These are phyloP conservation scores for Diploscapter pachys DNA, from an alignment of 1,140 invertebrate genomes.

Conservation along the genomic window DNA sequence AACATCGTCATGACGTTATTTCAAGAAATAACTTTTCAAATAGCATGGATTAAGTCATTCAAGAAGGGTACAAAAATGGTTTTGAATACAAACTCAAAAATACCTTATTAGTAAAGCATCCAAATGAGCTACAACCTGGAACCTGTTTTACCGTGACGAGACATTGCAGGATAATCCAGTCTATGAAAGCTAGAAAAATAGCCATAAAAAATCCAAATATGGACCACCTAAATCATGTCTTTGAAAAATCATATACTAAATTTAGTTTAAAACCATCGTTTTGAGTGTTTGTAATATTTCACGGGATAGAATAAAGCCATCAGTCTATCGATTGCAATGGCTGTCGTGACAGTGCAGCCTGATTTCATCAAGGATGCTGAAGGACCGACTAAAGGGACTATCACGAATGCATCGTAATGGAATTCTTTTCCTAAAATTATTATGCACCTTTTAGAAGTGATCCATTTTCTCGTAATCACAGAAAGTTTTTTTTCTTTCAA, in stretches of 20 bases:
- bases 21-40: neutral
- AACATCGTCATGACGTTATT: neutral
- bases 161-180: constrained; percentile 16
- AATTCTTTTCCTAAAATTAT: constrained; percentile 9
- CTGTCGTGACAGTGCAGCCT: constrained; percentile 20
- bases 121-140: constrained; percentile 6
- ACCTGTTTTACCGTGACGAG: neutral
- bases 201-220: constrained; percentile 13
- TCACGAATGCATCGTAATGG: constrained; percentile 11
- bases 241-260: neutral
- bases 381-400: constrained; percentile 13
- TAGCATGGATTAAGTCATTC: neutral
- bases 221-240: constrained; percentile 17
- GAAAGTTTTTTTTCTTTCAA: too few species aligned
- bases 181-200: constrained; percentile 10
- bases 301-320: constrained; percentile 19
- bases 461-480: too few species aligned
- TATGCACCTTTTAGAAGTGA: neutral
- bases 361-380: constrained; percentile 24
- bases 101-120: constrained; percentile 22
- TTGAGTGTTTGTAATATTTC: constrained; percentile 17
- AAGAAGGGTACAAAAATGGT: neutral
- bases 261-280: constrained; percentile 3
- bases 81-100: neutral
- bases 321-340: constrained; percentile 22